Conservation (phyloP, 2,888 invertebrate genomes). For the Morpho deidamia region DNA sequence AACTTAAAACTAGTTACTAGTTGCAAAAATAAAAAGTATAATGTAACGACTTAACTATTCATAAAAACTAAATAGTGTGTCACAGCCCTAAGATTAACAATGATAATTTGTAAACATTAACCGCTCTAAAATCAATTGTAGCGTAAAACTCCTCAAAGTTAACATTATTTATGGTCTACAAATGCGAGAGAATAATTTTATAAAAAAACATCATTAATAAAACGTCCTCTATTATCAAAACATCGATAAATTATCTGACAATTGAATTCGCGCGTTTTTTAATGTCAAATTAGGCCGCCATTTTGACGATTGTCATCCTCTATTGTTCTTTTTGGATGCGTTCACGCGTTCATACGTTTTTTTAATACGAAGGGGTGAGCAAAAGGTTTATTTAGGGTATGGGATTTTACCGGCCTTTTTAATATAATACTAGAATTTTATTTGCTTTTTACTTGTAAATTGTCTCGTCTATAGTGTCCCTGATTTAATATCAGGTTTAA, state of each 20-base stretch:
- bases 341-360: constrained; percentile 55
- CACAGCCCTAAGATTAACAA: constrained; percentile 12
- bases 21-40: too few species aligned
- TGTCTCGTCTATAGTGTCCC: background rate
- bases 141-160: constrained; percentile 49
- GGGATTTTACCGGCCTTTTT: constrained; percentile 11
- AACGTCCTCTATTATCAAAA: constrained; percentile 54
- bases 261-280: constrained; percentile 70
- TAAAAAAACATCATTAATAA: constrained; percentile 64
- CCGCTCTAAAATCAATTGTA: constrained; percentile 52
- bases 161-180: constrained; percentile 59
- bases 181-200: constrained; percentile 42
- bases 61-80: background rate
- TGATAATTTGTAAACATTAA: constrained; percentile 55
- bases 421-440: constrained; percentile 6
- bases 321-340: constrained; percentile 55
- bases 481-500: too few species aligned
- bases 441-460: constrained; percentile 18
- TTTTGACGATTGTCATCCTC: constrained; percentile 54
- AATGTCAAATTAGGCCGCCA: constrained; percentile 73
- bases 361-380: constrained; percentile 53
- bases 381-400: constrained; percentile 37
- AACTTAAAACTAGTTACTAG: too few species aligned
- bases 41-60: too few species aligned
- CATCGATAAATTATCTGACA: constrained; percentile 72